These are phyloP conservation scores for Cynoglossus semilaevis DNA, from an alignment of 2,113 vertebrate species.

Conservation along the genomic window DNA sequence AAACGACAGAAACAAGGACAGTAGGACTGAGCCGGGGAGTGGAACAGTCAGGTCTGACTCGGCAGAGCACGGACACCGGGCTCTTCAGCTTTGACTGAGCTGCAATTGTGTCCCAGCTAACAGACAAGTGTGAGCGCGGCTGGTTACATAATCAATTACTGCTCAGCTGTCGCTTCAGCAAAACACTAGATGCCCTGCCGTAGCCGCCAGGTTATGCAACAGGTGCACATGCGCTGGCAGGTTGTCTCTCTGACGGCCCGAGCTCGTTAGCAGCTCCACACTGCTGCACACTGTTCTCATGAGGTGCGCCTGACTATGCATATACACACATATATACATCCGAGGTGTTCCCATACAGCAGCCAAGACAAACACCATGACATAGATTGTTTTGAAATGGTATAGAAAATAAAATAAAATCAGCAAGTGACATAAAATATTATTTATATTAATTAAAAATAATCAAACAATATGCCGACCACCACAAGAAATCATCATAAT, in stretches of 20 bases:
- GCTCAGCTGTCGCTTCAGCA: conserved; percentile 60
- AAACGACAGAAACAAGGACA: background rate
- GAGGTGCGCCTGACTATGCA: conserved; percentile 40
- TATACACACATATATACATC: background rate
- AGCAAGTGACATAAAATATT: too few relatives aligned
- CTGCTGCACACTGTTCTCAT: conserved; percentile 42
- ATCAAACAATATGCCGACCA: too few relatives aligned
- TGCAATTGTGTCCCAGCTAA: conserved; percentile 26
- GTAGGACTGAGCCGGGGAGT: background rate
- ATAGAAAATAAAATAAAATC: too few relatives aligned
- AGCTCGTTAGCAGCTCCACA: conserved; percentile 56
- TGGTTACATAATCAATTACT: conserved; percentile 70
- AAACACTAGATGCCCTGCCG: conserved; percentile 60
- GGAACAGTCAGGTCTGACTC: conserved; percentile 13
- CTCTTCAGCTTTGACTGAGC: conserved; percentile 30
- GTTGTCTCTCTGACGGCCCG: conserved; percentile 55
- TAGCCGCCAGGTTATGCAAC: conserved; percentile 74
- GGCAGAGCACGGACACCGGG: conserved; percentile 1
- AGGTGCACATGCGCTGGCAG: conserved; percentile 76
- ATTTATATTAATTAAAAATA: too few relatives aligned
- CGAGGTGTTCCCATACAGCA: too few relatives aligned
- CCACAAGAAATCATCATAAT: too few relatives aligned
- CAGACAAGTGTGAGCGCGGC: conserved; percentile 50
- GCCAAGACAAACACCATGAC: too few relatives aligned
- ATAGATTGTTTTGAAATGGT: too few relatives aligned